Evolutionary conservation across 2,113 vertebrate genomes (phyloP).

Genomic region (Coryphaenoides rupestris): DNA sequence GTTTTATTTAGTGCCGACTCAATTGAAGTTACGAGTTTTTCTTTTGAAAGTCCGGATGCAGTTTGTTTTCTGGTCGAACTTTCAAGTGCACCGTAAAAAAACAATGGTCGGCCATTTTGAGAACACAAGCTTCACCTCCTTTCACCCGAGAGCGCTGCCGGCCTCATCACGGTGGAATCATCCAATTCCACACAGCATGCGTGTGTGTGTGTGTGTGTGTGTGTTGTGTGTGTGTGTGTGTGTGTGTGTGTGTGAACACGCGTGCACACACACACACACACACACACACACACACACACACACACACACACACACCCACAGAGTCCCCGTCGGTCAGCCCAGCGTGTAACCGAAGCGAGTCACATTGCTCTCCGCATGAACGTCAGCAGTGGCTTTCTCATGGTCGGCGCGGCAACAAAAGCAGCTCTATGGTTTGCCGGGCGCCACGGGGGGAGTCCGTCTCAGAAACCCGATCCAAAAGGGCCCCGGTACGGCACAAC

Average conservation of each 20-base stretch:
- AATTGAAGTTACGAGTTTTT: no score
- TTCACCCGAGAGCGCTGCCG: no score
- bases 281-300: background rate
- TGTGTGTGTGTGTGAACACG: background rate
- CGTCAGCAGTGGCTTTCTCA: conserved; percentile 72
- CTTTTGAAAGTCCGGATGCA: no score
- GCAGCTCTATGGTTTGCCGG: conserved; percentile 52
- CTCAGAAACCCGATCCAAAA: conserved; percentile 55
- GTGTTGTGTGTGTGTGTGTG: no score
- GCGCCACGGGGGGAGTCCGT: conserved; percentile 46
- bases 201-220: no score
- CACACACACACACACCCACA: background rate
- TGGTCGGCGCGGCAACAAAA: conserved; percentile 59
- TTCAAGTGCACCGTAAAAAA: no score
- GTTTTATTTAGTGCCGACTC: no score
- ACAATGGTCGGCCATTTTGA: no score
- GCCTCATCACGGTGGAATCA: no score
- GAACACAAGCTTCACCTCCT: no score
- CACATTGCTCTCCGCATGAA: conserved; percentile 54
- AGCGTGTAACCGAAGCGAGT: conserved; percentile 50
- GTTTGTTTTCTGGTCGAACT: no score
- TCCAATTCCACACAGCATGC: no score
- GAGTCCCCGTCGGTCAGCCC: background rate
- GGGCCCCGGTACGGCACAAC: conserved; percentile 54
- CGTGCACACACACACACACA: background rate